Base-by-base conservation (phyloP, 1,140 invertebrate genomes). In the Oreohelix idahoensis region DNA sequence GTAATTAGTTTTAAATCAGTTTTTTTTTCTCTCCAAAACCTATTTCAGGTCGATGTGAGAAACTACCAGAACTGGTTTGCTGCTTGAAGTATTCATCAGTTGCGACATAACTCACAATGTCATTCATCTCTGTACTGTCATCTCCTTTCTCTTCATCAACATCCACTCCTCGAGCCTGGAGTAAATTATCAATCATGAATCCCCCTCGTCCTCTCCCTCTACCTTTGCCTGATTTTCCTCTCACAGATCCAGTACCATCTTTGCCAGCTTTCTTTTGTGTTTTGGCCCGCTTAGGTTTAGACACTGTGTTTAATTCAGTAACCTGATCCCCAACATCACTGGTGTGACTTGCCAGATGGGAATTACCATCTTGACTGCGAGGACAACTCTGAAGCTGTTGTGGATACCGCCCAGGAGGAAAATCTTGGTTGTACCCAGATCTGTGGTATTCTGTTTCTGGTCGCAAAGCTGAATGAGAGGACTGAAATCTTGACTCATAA, bases 151-250 rank as follows among this genome's bases (percentile, higher is more conserved):
- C 82, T 11, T 66, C 78, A 5, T 75, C 78, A 23, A 36, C 76
- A 23, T 80, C 71, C n/a, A 32, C 76, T 1, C 66, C 63, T 35
- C 74, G 71, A 32, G 75, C 71, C 13, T 82, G 77, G 11, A 85
- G 71, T 0, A 88, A 83, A 77, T 86, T 87, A 79, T 88, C 87
- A 81, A 88, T 88, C 87, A 87, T 88, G 42, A 88, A 88, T 5
- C 85, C 87, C 11, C 87, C 75, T 5, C 87, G 79, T 5, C 87
- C 87, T 53, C 85, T 70, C 13, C 76, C 80, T 8, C 74, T 29
- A 13, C 75, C 80, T 20, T 81, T 85, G n/a, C 66, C 29, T 51
- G 76, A 51, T 73, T 69, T 51, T 35, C 53, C 77, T 76, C 58
- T 49, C 49, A 39, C 63, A 70, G 42, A 42, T n/a, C 66, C 80